Evolutionary conservation across 2,888 invertebrate species (phyloP).

Genomic region (Pristionchus japonicus): DNA sequence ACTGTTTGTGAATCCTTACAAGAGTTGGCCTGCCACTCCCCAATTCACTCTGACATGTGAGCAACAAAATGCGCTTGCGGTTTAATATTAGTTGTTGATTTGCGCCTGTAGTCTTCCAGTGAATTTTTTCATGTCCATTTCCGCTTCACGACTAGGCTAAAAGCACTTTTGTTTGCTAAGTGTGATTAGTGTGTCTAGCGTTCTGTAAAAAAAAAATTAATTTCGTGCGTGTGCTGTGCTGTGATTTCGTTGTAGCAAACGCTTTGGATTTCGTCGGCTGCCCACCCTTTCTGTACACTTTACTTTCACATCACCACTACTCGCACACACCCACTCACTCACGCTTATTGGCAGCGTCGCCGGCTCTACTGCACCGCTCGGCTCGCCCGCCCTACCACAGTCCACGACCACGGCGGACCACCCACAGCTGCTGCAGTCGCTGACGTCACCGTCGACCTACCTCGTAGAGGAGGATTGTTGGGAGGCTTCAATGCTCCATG

Average conservation of each 20-base stretch:
- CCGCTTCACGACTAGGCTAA: neutral
- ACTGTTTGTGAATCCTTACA: neutral
- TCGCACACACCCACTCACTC: neutral
- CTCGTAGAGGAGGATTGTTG: too few relatives aligned
- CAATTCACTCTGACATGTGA: too few relatives aligned
- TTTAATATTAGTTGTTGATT: too few relatives aligned
- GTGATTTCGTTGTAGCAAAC: neutral
- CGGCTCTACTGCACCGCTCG: neutral
- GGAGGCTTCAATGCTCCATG: too few relatives aligned
- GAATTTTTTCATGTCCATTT: too few relatives aligned
- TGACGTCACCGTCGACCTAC: too few relatives aligned
- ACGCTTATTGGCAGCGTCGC: neutral
- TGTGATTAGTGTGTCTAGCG: neutral
- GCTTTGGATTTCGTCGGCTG: neutral
- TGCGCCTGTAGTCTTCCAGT: too few relatives aligned
- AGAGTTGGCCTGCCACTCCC: too few relatives aligned
- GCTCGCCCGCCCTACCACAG: neutral
- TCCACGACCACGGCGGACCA: neutral
- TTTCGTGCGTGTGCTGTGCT: neutral
- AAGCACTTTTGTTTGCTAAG: neutral
- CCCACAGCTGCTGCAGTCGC: neutral
- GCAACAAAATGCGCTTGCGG: too few relatives aligned
- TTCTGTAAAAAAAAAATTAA: neutral
- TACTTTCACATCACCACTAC: neutral
- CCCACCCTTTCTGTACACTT: neutral